Evolutionary conservation across 2,888 invertebrate genomes (phyloP).

Genomic region (Rhopalosiphum nymphaeae): DNA sequence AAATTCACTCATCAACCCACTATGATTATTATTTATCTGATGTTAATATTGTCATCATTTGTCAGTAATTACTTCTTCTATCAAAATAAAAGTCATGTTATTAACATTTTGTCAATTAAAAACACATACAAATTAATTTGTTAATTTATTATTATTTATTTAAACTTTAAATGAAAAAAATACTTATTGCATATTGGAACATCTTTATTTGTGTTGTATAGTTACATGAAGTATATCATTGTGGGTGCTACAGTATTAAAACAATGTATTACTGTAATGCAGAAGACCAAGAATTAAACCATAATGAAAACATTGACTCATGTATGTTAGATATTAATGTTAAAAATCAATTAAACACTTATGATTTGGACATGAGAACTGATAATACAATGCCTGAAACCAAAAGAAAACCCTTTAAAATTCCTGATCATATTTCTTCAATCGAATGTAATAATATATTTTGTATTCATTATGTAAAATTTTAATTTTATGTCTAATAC

Average conservation of each 20-base stretch:
- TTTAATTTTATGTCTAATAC: background rate
- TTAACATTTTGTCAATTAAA: background rate
- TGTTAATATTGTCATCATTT: background rate
- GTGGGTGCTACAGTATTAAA: background rate
- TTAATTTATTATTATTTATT: background rate
- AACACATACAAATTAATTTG: background rate
- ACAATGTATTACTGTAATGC: slow-evolving; percentile 31
- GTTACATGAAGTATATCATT: background rate
- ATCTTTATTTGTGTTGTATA: background rate
- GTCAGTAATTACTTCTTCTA: background rate
- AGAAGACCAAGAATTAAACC: slow-evolving; percentile 14
- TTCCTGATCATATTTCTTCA: slow-evolving; percentile 52
- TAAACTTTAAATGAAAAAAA: background rate
- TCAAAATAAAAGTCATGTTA: background rate
- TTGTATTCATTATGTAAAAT: background rate
- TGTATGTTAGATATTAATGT: slow-evolving; percentile 2
- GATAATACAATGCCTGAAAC: slow-evolving; percentile 16
- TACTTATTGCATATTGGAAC: background rate
- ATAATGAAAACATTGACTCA: background rate
- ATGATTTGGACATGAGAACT: background rate
- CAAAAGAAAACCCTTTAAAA: slow-evolving; percentile 48
- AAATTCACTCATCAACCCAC: too few species aligned
- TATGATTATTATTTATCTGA: background rate
- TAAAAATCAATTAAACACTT: background rate
- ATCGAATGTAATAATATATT: slow-evolving; percentile 38